These are phyloP conservation scores for Blennius ocellaris DNA, from an alignment of 2,113 vertebrate species.

Conservation along the genomic window DNA sequence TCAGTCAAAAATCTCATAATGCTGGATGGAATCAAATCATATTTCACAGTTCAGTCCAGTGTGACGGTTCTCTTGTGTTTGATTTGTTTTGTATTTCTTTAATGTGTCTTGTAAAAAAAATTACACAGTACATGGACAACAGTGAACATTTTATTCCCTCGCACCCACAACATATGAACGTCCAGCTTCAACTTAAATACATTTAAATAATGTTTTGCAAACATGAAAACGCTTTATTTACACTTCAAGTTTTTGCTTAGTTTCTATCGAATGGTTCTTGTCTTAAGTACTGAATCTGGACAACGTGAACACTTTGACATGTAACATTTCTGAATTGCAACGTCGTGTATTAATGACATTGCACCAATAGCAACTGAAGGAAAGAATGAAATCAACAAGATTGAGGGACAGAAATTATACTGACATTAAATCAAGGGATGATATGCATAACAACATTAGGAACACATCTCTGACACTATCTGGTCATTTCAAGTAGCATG, in stretches of 20 bases:
- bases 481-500: no score
- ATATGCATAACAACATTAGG: not conserved
- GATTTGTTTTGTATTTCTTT: no score
- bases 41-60: not conserved
- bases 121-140: constrained; percentile 20
- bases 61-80: not conserved
- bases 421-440: constrained; percentile 1
- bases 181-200: constrained; percentile 34
- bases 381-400: constrained; percentile 8
- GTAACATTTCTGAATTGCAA: not conserved
- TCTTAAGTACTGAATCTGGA: not conserved
- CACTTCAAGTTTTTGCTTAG: constrained; percentile 37
- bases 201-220: constrained; percentile 32
- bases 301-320: constrained; percentile 11
- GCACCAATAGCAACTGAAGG: not conserved
- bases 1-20: no score
- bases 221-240: not conserved
- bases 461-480: no score
- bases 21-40: no score
- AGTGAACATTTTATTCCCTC: not conserved
- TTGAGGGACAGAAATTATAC: not conserved
- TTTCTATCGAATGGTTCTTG: constrained; percentile 13
- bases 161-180: constrained; percentile 37
- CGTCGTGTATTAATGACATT: constrained; percentile 24
- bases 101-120: constrained; percentile 4